These are phyloP conservation scores for Himalopsyche anomala DNA, from an alignment of 2,888 invertebrate genomes.

Conservation along the genomic window DNA sequence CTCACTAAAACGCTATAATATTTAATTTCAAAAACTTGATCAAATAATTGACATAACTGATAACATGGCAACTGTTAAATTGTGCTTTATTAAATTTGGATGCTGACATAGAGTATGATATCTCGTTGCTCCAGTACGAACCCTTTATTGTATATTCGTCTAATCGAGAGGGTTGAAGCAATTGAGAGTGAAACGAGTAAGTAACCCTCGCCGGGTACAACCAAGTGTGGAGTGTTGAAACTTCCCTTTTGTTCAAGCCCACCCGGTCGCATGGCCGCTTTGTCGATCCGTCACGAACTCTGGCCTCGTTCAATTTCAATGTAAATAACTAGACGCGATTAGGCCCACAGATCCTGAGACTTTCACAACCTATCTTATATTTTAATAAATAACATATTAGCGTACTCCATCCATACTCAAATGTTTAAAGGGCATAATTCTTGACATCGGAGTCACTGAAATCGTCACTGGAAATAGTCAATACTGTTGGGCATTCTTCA, in stretches of 20 bases:
- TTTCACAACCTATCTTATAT: not conserved
- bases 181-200: slow-evolving; percentile 27
- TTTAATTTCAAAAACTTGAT: too few relatives aligned
- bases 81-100: too few relatives aligned
- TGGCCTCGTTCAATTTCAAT: slow-evolving; percentile 51
- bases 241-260: slow-evolving; percentile 57
- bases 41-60: too few relatives aligned
- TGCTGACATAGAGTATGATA: too few relatives aligned
- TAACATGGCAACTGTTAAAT: too few relatives aligned
- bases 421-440: too few relatives aligned
- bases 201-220: slow-evolving; percentile 11
- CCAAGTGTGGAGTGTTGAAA: slow-evolving; percentile 58
- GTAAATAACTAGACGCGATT: slow-evolving; percentile 51
- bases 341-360: slow-evolving; percentile 44
- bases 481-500: too few relatives aligned
- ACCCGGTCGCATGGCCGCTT: slow-evolving; percentile 55
- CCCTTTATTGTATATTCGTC: not conserved
- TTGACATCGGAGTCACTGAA: too few relatives aligned
- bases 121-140: not conserved
- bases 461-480: too few relatives aligned
- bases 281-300: slow-evolving; percentile 58
- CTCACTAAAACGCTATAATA: too few relatives aligned
- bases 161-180: slow-evolving; percentile 27
- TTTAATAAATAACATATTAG: too few relatives aligned
- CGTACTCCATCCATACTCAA: too few relatives aligned